Conservation (phyloP, 2,113 vertebrate genomes). For the Anarhynchus alexandrinus region DNA sequence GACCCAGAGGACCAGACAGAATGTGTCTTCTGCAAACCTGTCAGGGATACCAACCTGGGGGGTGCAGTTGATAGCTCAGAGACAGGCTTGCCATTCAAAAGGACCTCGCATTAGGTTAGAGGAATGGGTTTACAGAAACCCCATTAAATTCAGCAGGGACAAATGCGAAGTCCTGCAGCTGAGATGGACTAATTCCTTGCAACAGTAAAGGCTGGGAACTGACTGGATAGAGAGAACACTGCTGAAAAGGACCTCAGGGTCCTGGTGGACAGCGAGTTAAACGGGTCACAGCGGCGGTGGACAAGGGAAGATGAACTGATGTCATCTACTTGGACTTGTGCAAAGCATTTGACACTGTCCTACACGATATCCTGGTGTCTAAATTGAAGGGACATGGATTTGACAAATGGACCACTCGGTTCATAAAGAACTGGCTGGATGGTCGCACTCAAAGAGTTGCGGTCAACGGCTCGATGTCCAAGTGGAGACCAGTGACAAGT, state of each 20-base stretch:
- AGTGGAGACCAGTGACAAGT: too few species aligned
- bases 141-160: neutral
- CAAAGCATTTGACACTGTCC: too few species aligned
- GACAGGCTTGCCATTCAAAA: neutral
- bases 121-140: neutral
- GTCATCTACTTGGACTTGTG: too few species aligned
- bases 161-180: neutral
- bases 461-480: too few species aligned
- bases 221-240: neutral
- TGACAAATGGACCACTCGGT: too few species aligned
- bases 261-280: neutral
- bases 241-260: neutral
- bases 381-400: too few species aligned
- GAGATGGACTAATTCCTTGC: neutral
- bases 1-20: neutral
- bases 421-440: too few species aligned
- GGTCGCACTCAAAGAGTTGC: too few species aligned
- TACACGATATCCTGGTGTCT: too few species aligned
- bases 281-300: too few species aligned
- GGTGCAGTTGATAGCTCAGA: neutral
- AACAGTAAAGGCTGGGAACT: neutral
- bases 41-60: neutral
- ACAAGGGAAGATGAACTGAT: too few species aligned
- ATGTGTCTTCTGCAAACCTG: neutral
- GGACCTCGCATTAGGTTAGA: neutral